Conservation (phyloP, 2,888 invertebrate species). For the Gandaritis pyraliata region DNA sequence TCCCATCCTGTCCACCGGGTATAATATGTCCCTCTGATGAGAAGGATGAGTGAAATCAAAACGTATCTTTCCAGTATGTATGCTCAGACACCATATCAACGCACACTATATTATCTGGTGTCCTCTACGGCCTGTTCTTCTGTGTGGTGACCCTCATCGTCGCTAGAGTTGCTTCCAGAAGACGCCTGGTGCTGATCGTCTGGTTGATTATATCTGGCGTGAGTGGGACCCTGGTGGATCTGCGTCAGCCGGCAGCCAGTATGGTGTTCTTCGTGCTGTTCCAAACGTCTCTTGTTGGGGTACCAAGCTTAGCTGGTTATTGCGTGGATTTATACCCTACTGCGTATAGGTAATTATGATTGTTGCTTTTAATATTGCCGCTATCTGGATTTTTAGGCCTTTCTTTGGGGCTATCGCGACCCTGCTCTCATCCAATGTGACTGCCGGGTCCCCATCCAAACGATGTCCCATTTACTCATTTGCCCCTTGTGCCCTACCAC, state of each 20-base stretch:
- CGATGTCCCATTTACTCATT: too few relatives aligned
- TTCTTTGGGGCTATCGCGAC: too few relatives aligned
- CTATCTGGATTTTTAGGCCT: not conserved
- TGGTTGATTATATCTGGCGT: constrained; percentile 74
- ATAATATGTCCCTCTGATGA: too few relatives aligned
- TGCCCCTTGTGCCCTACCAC: too few relatives aligned
- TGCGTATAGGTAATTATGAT: constrained; percentile 52
- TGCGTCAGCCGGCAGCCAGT: constrained; percentile 55
- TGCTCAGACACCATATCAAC: constrained; percentile 79
- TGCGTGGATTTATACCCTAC: constrained; percentile 68
- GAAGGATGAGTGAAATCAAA: not conserved
- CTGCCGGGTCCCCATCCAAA: too few relatives aligned
- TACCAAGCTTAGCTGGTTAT: constrained; percentile 58
- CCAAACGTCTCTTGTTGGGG: constrained; percentile 53
- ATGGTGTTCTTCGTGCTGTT: constrained; percentile 59
- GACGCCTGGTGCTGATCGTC: constrained; percentile 73
- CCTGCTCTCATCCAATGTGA: too few relatives aligned
- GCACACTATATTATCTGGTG: constrained; percentile 84
- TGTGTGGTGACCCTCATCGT: constrained; percentile 77
- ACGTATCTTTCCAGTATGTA: constrained; percentile 43
- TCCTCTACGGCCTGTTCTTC: constrained; percentile 84
- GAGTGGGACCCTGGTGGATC: constrained; percentile 80
- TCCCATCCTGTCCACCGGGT: too few relatives aligned
- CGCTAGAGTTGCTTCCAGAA: constrained; percentile 72
- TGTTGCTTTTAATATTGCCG: constrained; percentile 12